Base-by-base conservation (phyloP, 2,113 vertebrate species). In the Leptodactylus fuscus region DNA sequence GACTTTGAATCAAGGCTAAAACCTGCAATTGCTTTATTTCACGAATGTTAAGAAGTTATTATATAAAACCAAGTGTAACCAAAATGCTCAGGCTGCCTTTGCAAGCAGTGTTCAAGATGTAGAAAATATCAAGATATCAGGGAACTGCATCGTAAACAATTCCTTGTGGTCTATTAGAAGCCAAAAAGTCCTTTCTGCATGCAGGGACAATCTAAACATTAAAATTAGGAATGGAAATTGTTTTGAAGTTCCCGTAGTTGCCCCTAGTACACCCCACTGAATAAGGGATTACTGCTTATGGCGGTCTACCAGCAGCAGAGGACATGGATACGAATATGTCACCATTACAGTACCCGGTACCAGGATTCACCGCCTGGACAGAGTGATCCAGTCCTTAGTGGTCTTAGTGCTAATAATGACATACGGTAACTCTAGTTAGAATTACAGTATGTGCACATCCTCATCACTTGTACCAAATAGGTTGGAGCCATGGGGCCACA, bases 1-100 rank as follows among this genome's bases (percentile, higher is more conserved):
- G 70, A 22, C 38, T 73, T 44, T 73, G 20, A 44, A 73, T 73
- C 22, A 73, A 44, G n/a, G 38, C 38, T 44, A 51, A 76, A 76
- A 9, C 18, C 24, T 32, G 9, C 24, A 76, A 29, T 16, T 49
- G 48, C 73, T 51, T 76, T 73, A 46, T 73, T 75, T 76, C 16
- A 76, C 16, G 24, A 24, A 76, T 76, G n/a, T 51, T 76, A 49
- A n/a, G 5, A 76, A 46, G 20, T 24, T 49, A 51, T 49, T 49
- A 29, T 27, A 76, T 32, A 51, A 76, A 49, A 51, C 15, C 41
- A 24, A 48, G 71, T 29, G 71, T 32, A 32, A 49, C 27, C 44
- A 49, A 27, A 51, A 32, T 76, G n/a, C 16, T 5, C 41, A 49
- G 15, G 20, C 41, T 15, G 6, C 51, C 44, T 51, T 49, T 76